phyloP scores from a whole-genome alignment of 2,113 vertebrate species.

The Setophaga petechia region DNA sequence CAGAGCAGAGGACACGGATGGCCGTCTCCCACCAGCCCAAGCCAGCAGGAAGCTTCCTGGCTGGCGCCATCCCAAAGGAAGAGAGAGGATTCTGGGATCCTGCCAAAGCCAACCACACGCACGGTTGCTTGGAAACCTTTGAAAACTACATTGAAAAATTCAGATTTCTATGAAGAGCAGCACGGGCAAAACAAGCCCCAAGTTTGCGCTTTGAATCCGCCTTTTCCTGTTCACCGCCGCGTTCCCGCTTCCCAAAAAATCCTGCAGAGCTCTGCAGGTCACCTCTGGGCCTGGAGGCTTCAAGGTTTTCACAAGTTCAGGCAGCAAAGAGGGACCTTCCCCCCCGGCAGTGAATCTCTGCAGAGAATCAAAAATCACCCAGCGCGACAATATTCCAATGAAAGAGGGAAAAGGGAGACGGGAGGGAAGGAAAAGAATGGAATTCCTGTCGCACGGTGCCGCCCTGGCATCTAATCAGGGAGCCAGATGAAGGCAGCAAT shows the following conservation, averaged over 20 bases:
- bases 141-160: not conserved
- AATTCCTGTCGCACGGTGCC: not conserved
- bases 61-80: not conserved
- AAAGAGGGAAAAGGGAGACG: not conserved
- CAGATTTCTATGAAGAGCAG: not conserved
- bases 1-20: rapidly evolving
- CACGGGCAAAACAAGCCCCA: not conserved
- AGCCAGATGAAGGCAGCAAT: constrained; percentile 57
- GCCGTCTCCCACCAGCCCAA: not conserved
- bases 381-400: not conserved
- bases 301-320: not conserved
- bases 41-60: not conserved
- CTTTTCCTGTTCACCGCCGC: not conserved
- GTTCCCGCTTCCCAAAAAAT: too few relatives aligned
- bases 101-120: not conserved
- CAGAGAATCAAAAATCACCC: not conserved
- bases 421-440: not conserved
- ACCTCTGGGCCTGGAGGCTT: not conserved
- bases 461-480: constrained; percentile 20
- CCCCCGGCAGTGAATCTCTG: not conserved
- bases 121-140: constrained; percentile 23
- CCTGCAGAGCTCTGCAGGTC: not conserved
- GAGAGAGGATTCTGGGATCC: not conserved
- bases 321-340: not conserved
- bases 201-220: not conserved